phyloP scores from a whole-genome alignment of 2,113 vertebrate genomes.

The Chaenogobius annularis region DNA sequence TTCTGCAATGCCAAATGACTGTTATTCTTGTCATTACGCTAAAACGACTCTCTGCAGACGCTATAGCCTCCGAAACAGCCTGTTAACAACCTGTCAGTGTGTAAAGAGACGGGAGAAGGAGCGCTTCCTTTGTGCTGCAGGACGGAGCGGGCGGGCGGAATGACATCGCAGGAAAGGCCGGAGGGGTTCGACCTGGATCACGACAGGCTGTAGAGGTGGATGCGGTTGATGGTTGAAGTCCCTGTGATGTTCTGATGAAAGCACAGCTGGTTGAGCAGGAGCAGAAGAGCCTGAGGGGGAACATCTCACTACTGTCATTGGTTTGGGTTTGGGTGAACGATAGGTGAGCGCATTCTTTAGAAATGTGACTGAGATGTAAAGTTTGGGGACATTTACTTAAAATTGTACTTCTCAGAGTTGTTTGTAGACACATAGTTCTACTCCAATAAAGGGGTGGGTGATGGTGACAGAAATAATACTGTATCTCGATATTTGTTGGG shows the following conservation, averaged over 20 bases:
- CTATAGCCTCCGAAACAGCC: slow-evolving; percentile 15
- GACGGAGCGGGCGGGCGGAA: slow-evolving; percentile 55
- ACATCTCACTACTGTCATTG: slow-evolving; percentile 3
- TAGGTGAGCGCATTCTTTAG: too few species aligned
- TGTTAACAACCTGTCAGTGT: slow-evolving; percentile 29
- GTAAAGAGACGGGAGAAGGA: slow-evolving; percentile 42
- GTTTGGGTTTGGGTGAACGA: slow-evolving; percentile 1
- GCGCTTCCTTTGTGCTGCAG: slow-evolving; percentile 33
- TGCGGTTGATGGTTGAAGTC: slow-evolving; percentile 55
- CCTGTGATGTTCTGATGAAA: slow-evolving; percentile 26
- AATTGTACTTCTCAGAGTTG: too few species aligned
- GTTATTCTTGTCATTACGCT: slow-evolving; percentile 1
- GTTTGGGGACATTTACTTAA: too few species aligned
- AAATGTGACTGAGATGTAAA: too few species aligned
- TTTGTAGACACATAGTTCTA: too few species aligned
- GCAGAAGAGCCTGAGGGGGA: slow-evolving; percentile 23
- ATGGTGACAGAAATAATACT: too few species aligned
- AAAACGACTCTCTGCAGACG: slow-evolving; percentile 2
- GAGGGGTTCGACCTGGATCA: slow-evolving; percentile 46
- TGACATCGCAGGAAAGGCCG: slow-evolving; percentile 57
- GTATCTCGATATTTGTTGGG: too few species aligned
- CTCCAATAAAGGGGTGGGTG: too few species aligned
- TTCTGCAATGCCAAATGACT: slow-evolving; percentile 17
- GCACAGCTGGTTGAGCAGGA: slow-evolving; percentile 23
- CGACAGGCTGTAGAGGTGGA: slow-evolving; percentile 30